These are phyloP conservation scores for Rallus crepitans DNA, from an alignment of 2,797 vertebrate genomes.

Conservation along the genomic window DNA sequence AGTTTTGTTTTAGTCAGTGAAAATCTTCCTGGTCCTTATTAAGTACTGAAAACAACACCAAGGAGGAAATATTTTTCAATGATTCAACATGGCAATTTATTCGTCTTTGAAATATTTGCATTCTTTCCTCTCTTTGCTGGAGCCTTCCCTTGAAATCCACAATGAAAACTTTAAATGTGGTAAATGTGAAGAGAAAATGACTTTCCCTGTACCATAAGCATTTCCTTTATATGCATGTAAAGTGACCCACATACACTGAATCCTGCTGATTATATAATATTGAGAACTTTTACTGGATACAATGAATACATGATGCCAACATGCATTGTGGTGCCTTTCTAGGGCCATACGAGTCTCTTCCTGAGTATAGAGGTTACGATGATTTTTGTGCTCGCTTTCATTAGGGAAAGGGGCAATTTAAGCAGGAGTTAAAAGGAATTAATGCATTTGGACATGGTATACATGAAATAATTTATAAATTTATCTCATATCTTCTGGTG, in stretches of 20 bases:
- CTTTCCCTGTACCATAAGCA: background rate
- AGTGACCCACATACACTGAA: background rate
- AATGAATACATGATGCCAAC: background rate
- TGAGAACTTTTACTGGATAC: background rate
- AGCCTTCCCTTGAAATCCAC: background rate
- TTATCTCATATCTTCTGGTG: background rate
- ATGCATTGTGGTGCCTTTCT: background rate
- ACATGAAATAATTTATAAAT: background rate
- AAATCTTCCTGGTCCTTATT: background rate
- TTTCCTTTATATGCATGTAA: background rate
- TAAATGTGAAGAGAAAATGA: background rate
- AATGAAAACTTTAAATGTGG: background rate
- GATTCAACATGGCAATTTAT: background rate
- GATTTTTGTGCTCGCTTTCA: background rate
- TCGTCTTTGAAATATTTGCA: background rate
- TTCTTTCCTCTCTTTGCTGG: background rate
- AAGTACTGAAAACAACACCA: background rate
- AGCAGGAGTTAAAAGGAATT: background rate
- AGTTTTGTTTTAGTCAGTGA: background rate
- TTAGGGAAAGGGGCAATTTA: background rate
- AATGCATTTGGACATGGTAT: background rate
- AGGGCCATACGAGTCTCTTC: background rate
- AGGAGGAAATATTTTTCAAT: background rate
- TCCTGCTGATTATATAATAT: background rate
- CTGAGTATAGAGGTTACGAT: background rate